Evolutionary conservation across 2,888 invertebrate species (phyloP).

Genomic region (Drosophila lacicola): DNA sequence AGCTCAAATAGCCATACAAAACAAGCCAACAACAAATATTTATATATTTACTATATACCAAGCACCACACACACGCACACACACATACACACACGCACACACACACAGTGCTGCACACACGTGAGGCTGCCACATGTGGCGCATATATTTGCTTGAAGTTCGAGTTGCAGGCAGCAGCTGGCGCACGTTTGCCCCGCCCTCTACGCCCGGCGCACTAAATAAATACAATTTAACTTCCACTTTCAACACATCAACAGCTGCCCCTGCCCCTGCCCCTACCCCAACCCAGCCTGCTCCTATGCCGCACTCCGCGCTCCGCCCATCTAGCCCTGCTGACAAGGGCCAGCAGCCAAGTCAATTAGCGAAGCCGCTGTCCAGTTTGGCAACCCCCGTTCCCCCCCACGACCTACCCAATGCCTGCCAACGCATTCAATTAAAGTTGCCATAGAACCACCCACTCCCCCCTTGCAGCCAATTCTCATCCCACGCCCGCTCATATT

Average conservation of each 20-base stretch:
- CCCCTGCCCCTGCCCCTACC: slow-evolving; percentile 6
- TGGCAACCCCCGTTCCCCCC: background rate
- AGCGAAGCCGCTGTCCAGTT: slow-evolving; percentile 41
- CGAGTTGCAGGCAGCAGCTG: slow-evolving; percentile 31
- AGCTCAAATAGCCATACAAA: slow-evolving; percentile 60
- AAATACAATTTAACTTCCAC: slow-evolving; percentile 80
- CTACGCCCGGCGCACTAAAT: slow-evolving; percentile 55
- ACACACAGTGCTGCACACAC: slow-evolving; percentile 13
- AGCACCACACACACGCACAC: slow-evolving; percentile 8
- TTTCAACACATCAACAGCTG: slow-evolving; percentile 72
- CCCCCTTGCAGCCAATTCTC: background rate
- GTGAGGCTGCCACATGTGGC: slow-evolving; percentile 31
- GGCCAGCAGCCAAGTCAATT: slow-evolving; percentile 68
- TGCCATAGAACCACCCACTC: slow-evolving; percentile 3
- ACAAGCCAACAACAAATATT: slow-evolving; percentile 38
- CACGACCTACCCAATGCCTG: background rate
- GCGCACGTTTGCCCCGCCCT: slow-evolving; percentile 33
- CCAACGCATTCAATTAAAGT: slow-evolving; percentile 59
- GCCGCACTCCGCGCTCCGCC: background rate
- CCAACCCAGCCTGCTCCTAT: background rate
- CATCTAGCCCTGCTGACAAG: slow-evolving; percentile 30
- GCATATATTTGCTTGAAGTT: slow-evolving; percentile 48
- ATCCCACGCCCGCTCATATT: background rate
- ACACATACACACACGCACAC: slow-evolving; percentile 1
- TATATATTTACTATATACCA: slow-evolving; percentile 16